A percentile compares a stretch with the other conserved stretches of the same genome.
Evolutionary conservation across 2,888 invertebrate species (phyloP).

Genomic region (Notocelia uddmanniana): DNA sequence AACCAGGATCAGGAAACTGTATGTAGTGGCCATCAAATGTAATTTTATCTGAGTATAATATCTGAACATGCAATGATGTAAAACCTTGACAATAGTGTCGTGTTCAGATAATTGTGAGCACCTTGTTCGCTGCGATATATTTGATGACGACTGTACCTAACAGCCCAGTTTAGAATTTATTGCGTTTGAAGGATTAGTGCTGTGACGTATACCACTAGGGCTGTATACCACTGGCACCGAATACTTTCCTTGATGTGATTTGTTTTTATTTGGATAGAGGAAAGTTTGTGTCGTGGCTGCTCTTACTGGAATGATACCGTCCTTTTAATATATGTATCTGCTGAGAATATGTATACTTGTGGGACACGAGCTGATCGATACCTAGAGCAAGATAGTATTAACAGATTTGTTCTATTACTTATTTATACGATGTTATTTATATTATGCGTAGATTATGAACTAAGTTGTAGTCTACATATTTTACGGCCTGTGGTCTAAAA

Average conservation of each 20-base stretch:
- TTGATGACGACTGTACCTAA: too few species aligned
- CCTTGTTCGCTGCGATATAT: too few species aligned
- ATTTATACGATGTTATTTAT: background rate
- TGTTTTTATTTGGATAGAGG: background rate
- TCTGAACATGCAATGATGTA: too few species aligned
- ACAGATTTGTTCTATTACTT: background rate
- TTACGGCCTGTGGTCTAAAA: background rate
- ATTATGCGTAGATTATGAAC: conserved; percentile 2
- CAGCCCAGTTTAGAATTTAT: background rate
- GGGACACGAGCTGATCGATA: conserved; percentile 4
- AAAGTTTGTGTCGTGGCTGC: background rate
- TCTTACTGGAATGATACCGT: conserved; percentile 35
- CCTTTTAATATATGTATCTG: conserved; percentile 24
- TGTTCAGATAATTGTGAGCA: too few species aligned
- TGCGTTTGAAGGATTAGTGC: background rate
- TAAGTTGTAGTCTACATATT: background rate
- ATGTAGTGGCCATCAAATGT: too few species aligned
- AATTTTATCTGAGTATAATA: too few species aligned
- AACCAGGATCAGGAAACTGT: background rate
- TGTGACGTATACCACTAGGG: background rate
- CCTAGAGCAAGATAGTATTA: background rate
- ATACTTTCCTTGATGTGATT: background rate
- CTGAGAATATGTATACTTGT: conserved; percentile 1
- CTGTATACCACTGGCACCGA: background rate
- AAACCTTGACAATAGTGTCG: too few species aligned